Percentiles rank a stretch among this genome's conserved stretches.
Evolutionary conservation across 2,888 invertebrate species (phyloP).

Genomic region (Isotomurus palustris): DNA sequence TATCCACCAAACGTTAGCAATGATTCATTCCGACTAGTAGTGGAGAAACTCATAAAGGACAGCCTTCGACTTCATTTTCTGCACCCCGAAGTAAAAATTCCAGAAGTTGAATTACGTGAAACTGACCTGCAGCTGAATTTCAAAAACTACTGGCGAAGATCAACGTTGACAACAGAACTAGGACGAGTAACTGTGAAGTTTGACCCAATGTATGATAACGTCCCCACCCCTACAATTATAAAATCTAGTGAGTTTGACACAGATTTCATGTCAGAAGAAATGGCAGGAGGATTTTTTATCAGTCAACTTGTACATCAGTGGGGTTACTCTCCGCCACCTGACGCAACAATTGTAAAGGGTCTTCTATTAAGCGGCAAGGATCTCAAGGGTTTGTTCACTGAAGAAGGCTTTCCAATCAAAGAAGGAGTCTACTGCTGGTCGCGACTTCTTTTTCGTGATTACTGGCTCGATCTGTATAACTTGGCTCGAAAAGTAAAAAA

Average conservation of each 20-base stretch:
- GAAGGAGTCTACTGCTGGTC: constrained; percentile 15
- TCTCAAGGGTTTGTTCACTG: constrained; percentile 12
- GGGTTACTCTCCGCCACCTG: background rate
- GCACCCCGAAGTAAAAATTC: background rate
- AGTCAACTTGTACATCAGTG: constrained; percentile 12
- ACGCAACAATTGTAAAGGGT: background rate
- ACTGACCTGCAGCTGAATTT: constrained; percentile 4
- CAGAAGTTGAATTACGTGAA: too few relatives aligned
- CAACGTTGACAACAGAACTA: constrained; percentile 3
- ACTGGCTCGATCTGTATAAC: constrained; percentile 19
- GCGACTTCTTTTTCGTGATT: constrained; percentile 13
- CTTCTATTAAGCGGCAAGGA: constrained; percentile 13
- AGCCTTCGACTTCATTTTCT: constrained; percentile 6
- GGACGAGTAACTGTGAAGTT: constrained; percentile 11
- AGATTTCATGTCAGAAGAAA: too few relatives aligned
- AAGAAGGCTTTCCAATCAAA: constrained; percentile 12
- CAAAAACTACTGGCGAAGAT: constrained; percentile 13
- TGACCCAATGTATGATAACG: too few relatives aligned
- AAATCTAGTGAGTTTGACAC: too few relatives aligned
- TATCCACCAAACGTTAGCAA: background rate
- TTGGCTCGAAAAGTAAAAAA: constrained; percentile 3
- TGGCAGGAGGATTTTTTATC: background rate
- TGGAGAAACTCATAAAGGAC: constrained; percentile 15
- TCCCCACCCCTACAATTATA: too few relatives aligned
- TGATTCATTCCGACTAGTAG: constrained; percentile 16